A percentile compares a stretch with the other conserved stretches of the same genome.
Conservation (phyloP, 2,888 invertebrate genomes). For the Philereme vetulata region DNA sequence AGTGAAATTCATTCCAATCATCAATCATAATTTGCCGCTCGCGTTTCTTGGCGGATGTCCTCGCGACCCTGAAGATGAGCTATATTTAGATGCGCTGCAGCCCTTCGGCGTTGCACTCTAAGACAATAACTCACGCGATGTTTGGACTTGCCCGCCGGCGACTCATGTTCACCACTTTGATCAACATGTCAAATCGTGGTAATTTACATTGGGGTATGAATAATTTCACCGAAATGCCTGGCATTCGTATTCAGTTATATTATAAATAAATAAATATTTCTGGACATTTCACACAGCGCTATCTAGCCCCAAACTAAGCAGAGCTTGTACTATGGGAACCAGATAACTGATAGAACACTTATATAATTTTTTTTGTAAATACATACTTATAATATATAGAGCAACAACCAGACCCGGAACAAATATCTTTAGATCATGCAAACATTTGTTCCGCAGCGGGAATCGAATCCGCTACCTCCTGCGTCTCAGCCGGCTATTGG, state of each 20-base stretch:
- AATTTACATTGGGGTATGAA: slow-evolving; percentile 32
- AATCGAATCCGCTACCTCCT: too few species aligned
- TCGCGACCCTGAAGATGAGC: slow-evolving; percentile 68
- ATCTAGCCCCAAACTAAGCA: too few species aligned
- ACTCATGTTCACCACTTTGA: slow-evolving; percentile 32
- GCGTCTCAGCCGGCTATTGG: too few species aligned
- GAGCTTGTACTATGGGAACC: too few species aligned
- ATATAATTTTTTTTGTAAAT: too few species aligned
- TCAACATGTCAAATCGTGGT: slow-evolving; percentile 40
- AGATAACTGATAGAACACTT: too few species aligned
- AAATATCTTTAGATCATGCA: too few species aligned
- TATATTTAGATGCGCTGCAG: slow-evolving; percentile 66
- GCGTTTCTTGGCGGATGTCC: slow-evolving; percentile 69
- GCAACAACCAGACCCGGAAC: too few species aligned
- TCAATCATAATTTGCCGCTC: slow-evolving; percentile 76
- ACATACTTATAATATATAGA: too few species aligned
- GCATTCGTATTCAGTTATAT: slow-evolving; percentile 3
- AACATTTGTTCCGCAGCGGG: too few species aligned
- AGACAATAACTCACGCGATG: slow-evolving; percentile 67
- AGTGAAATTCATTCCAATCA: slow-evolving; percentile 60
- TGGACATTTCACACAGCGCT: too few species aligned
- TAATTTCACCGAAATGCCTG: slow-evolving; percentile 2
- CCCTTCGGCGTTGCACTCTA: slow-evolving; percentile 51
- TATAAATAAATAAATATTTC: too few species aligned
- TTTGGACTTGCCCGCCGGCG: slow-evolving; percentile 52